Evolutionary conservation across 2,888 invertebrate genomes (phyloP), one percentile per base, ranked within the genome.

Genomic region (Apamea epomidion): DNA sequence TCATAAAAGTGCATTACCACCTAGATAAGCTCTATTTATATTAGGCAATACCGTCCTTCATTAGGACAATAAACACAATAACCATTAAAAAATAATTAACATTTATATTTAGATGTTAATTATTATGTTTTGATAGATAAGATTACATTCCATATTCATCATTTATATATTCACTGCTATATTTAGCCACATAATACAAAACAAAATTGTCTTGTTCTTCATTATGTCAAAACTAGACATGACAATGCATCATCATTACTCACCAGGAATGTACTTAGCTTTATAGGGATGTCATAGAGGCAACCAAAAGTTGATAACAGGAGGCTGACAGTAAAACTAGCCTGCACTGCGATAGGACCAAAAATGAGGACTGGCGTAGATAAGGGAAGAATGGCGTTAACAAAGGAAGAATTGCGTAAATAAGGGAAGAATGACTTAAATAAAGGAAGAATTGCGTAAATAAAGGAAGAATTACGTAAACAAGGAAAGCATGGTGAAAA

Each of bases 241-340:
- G 32, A 68, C 45, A 78, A 65, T 80, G 69, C 32, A 16, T 32
- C 8, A n/a, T 65, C 64, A 84, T 37, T 85, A 73, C 29, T 73
- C 48, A 58, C n/a, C 12, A 42, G 72, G 3, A 42, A 73, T 69
- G 21, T 45, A 42, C 29, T 42, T 16, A 16, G 37, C 18, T 80
- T 42, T 45, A 14, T 67, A 71, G n/a, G 78, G 51, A 71, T 76
- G 32, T 16, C 51, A 25, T 69, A 75, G 32, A 54, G 14, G 62
- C 37, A 60, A 37, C 18, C 2, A 29, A 74, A 10, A 58, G 1
- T 65, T 32, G 14, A 10, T 25, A 48, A 29, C 8, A 48, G 45
- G 6, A 45, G 32, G 4, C 0, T n/a, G n/a, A 18, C 37, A 54
- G 74, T n/a, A 18, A 73, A 42, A 42, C 25, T 18, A 42, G 8